Base-by-base conservation (phyloP, 2,113 vertebrate genomes). In the Otis tarda region DNA sequence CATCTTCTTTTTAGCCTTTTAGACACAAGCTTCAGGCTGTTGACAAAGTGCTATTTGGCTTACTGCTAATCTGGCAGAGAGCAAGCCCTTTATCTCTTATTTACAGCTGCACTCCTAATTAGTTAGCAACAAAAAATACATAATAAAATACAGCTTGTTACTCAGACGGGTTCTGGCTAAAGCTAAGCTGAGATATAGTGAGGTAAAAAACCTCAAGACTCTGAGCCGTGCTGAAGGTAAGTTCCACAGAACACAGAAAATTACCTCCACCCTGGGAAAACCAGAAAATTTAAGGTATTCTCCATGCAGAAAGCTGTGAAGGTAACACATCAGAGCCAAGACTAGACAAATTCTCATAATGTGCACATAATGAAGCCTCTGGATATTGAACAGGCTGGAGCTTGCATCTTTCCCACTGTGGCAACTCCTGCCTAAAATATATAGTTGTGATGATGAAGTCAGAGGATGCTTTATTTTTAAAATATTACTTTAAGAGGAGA, bases 371-470 rank as follows among this genome's bases (percentile, higher is more conserved):
- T 78, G 86, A 92, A 91, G 73, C 83, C 83, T 94, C 91, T 96
- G 89, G 86, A 93, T 93, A 70, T 67, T 90, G 93, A 91, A 75
- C 91, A 96, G 87, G 91, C 60, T 89, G 86, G 64, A 94, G 73
- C 89, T 94, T 94, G 91, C 89, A 77, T 92, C 39, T 80, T 94
- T 89, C 80, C 86, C 80, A 91, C 39, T 81, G 76, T 57, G 80
- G 83, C 56, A 92, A 86, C 41, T 86, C 47, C 80, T 96, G 56
- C 52, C 80, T 94, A 87, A 91, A 95, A 87, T 12, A 23, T 15
- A 68, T 8, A 82, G 39, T 30, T 61, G 45, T 82, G 52, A 84
- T 89, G 80, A 63, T 2, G 7, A 89, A 94, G 61, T 75, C 76
- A 71, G 77, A 81, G 6, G 69, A 75, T 79, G 24, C 43, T 87